Evolutionary conservation across 2,888 invertebrate genomes (phyloP), one percentile per base, ranked within the genome.

Genomic region (Monochamus alternatus): DNA sequence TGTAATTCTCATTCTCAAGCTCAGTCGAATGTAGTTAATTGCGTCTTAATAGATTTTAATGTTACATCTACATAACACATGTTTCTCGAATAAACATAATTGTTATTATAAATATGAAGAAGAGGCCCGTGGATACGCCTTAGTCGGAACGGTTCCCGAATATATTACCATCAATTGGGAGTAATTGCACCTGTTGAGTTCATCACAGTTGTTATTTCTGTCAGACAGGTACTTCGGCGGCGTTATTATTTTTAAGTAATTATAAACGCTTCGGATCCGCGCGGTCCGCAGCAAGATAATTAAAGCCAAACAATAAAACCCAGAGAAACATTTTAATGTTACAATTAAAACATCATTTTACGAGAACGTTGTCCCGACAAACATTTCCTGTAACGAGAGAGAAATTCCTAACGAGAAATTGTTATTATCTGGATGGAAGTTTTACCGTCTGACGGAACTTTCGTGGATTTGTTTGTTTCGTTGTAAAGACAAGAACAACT

Each of bases 401-500:
- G 68, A 58, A 68, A 68, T 43, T 68, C 59, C 58, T 52, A 73
- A 73, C 65, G 38, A 64, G 44, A 55, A 55, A 55, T 55, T 55
- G 55, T 52, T 59, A 73, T 73, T 73, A 66, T 73, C 67, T 60
- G 30, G 38, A 31, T 59, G 52, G 66, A 65, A 66, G 59, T 66
- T 73, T 66, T 55, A 67, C 67, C 59, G 69, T 76, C 71, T 76
- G 70, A 74, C 71, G 74, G 81, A 81, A 78, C 79, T 76, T 77
- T 77, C 77, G 79, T 80, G 81, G 83, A 84, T 84, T 84, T 84
- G 84, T 84, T 85, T 85, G 84, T 82, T 82, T 81, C 82, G 81
- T 73, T 81, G 78, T 81, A 79, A 79, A 38, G 38, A 38, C 38
- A 38, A 2, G 38, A 38, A 4, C 4, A 38, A 5, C 38, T 2